A percentile compares a stretch with the other conserved stretches of the same genome.
Conservation (phyloP, 2,888 invertebrate species). For the Autographa gamma region DNA sequence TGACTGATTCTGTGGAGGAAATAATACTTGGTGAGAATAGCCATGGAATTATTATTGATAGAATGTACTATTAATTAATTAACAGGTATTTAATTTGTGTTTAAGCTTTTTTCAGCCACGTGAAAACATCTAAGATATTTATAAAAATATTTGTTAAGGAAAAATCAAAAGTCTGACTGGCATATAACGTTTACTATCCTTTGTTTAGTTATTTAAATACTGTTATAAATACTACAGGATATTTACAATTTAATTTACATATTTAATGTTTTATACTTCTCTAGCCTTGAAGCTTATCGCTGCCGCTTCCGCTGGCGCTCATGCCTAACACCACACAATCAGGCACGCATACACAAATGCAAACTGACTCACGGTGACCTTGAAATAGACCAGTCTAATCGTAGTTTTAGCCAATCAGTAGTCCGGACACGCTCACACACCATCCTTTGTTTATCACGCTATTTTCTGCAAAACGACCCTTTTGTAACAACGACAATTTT, state of each 20-base stretch:
- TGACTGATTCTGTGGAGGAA: too few species aligned
- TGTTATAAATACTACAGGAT: slow-evolving; percentile 17
- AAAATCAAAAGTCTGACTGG: too few species aligned
- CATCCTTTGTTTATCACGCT: slow-evolving; percentile 81
- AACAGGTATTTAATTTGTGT: too few species aligned
- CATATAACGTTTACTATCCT: too few species aligned
- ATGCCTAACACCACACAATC: slow-evolving; percentile 53
- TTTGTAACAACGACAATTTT: slow-evolving; percentile 60
- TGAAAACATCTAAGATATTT: too few species aligned
- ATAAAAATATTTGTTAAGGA: too few species aligned
- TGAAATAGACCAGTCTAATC: slow-evolving; percentile 85
- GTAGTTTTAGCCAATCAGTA: slow-evolving; percentile 86
- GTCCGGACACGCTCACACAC: slow-evolving; percentile 72
- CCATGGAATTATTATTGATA: too few species aligned
- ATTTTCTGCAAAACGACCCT: slow-evolving; percentile 73
- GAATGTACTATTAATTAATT: too few species aligned
- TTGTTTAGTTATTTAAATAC: too few species aligned
- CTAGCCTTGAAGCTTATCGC: slow-evolving; percentile 5
- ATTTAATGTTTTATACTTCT: neutral
- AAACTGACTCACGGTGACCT: slow-evolving; percentile 82
- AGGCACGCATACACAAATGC: slow-evolving; percentile 77
- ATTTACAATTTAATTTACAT: neutral
- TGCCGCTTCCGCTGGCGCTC: slow-evolving; percentile 59
- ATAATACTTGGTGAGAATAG: too few species aligned
- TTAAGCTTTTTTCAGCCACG: too few species aligned